These are phyloP conservation scores for Ophioninae sp. DNA, from an alignment of 2,888 invertebrate species.

Conservation along the genomic window DNA sequence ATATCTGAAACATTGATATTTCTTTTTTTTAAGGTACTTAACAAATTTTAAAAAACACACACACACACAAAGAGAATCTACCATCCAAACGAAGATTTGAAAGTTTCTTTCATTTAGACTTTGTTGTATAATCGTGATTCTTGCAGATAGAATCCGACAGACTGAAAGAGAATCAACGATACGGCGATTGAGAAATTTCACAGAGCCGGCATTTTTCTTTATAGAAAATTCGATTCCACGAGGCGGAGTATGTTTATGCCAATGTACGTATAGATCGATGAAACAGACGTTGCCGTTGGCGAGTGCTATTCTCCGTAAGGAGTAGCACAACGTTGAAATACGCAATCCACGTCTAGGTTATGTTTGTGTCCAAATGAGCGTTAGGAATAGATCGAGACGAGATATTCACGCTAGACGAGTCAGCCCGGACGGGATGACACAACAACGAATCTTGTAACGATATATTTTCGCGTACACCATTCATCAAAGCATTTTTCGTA, in stretches of 20 bases:
- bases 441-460: constrained; percentile 70
- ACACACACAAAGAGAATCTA: no score
- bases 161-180: no score
- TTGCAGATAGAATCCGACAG: no score
- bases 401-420: constrained; percentile 78
- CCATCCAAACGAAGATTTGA: no score
- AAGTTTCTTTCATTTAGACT: no score
- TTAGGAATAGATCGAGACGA: constrained; percentile 71
- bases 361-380: constrained; percentile 70
- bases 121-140: no score
- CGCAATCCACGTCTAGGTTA: constrained; percentile 66
- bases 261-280: background rate
- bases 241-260: no score
- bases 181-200: no score
- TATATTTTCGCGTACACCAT: constrained; percentile 66
- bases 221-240: no score
- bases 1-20: constrained; percentile 86
- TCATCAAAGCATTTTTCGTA: constrained; percentile 34
- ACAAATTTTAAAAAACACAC: no score
- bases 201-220: no score
- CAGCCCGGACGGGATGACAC: constrained; percentile 74
- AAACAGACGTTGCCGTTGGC: constrained; percentile 29
- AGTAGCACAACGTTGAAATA: constrained; percentile 36
- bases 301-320: constrained; percentile 63
- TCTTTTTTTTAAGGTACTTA: background rate